A percentile compares a stretch with the other conserved stretches of the same genome.
These are phyloP conservation scores for Upupa epops DNA, from an alignment of 2,113 vertebrate species.

Conservation along the genomic window DNA sequence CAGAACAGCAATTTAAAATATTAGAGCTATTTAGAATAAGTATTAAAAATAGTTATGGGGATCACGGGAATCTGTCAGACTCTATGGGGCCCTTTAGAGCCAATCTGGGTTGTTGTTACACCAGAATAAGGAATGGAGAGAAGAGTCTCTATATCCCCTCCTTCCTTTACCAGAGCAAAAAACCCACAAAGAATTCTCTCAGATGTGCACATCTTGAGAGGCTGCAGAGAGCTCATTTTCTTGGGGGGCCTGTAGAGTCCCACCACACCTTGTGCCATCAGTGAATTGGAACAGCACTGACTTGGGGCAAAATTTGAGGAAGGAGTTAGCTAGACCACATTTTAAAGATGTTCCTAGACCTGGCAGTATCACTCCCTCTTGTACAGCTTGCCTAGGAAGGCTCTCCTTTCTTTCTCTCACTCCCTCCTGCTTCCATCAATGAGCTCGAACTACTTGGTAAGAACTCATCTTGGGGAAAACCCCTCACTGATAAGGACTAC, in stretches of 20 bases:
- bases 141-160: background rate
- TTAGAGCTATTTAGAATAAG: background rate
- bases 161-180: background rate
- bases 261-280: no score
- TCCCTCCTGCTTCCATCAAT: background rate
- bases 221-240: background rate
- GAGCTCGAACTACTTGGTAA: background rate
- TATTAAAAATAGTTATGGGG: background rate
- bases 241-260: background rate
- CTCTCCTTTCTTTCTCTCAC: background rate
- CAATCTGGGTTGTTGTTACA: background rate
- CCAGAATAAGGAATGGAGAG: background rate
- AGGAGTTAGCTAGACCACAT: background rate
- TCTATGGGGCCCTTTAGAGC: background rate
- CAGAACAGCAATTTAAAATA: background rate
- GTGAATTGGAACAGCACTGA: no score
- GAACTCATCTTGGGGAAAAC: background rate
- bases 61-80: background rate
- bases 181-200: fast-evolving
- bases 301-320: background rate
- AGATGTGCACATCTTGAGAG: background rate
- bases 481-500: fast-evolving
- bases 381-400: background rate
- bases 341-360: background rate
- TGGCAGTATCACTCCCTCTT: background rate